phyloP scores from a whole-genome alignment of 2,797 vertebrate species.

The Tamandua tetradactyla region DNA sequence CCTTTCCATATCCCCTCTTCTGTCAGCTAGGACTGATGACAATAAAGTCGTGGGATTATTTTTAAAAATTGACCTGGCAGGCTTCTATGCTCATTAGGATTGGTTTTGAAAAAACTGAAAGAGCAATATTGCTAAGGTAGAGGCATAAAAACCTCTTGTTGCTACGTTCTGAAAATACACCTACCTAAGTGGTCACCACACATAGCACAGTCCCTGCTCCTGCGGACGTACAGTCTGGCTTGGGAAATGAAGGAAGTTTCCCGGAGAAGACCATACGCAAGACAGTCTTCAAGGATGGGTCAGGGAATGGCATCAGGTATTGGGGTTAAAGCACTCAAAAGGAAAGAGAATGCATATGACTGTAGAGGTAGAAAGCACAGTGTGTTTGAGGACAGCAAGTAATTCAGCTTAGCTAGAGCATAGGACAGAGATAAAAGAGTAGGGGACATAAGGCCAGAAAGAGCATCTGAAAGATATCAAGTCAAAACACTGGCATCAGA shows the following conservation, averaged over 20 bases:
- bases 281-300: not conserved
- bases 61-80: not conserved
- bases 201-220: not conserved
- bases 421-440: not conserved
- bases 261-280: fast-evolving
- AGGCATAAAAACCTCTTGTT: not conserved
- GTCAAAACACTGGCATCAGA: not conserved
- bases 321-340: not conserved
- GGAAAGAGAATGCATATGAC: not conserved
- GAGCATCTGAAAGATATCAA: not conserved
- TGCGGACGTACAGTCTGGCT: not conserved
- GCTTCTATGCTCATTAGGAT: not conserved
- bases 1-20: not conserved
- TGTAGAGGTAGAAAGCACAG: not conserved
- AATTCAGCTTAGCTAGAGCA: not conserved
- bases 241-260: not conserved
- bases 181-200: not conserved
- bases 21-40: not conserved
- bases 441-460: not conserved
- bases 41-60: not conserved
- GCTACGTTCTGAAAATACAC: not conserved
- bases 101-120: not conserved
- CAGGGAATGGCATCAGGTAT: not conserved
- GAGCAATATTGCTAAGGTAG: not conserved
- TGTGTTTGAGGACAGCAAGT: not conserved